Percentiles rank a stretch among this genome's conserved stretches.
Evolutionary conservation across 2,888 invertebrate genomes (phyloP).

Genomic region (Pterostichus niger): DNA sequence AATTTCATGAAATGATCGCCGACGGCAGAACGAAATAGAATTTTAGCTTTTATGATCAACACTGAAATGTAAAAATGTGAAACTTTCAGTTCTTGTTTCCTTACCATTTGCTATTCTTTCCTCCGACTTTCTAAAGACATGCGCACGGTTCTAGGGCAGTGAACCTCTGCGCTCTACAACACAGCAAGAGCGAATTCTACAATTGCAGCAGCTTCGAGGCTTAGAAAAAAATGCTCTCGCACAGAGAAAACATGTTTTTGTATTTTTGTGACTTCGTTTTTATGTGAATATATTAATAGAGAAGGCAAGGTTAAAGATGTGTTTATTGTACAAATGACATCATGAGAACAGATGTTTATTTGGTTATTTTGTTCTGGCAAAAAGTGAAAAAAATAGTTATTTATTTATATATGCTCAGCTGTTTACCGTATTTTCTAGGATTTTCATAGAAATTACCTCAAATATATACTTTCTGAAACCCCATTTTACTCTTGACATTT

Average conservation of each 20-base stretch:
- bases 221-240: constrained; percentile 30
- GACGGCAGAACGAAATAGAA: neutral
- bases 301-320: constrained; percentile 47
- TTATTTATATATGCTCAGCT: too few relatives aligned
- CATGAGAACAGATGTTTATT: constrained; percentile 47
- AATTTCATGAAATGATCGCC: too few relatives aligned
- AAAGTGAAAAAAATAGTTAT: neutral
- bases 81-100: constrained; percentile 45
- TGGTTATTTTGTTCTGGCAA: constrained; percentile 21
- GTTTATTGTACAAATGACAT: constrained; percentile 47
- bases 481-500: too few relatives aligned
- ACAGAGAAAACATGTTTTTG: constrained; percentile 31
- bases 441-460: too few relatives aligned
- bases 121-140: constrained; percentile 45
- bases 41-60: constrained; percentile 23
- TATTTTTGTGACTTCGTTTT: constrained; percentile 35
- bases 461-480: too few relatives aligned
- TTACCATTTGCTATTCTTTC: constrained; percentile 42
- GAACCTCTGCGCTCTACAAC: constrained; percentile 23
- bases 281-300: constrained; percentile 45
- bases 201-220: neutral
- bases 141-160: constrained; percentile 28
- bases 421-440: too few relatives aligned
- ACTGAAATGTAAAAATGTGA: constrained; percentile 25
- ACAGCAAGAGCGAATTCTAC: too few relatives aligned